Evolutionary conservation across 2,888 invertebrate genomes (phyloP), one percentile per base, ranked within the genome.

Genomic region (Nymphalis c-album): DNA sequence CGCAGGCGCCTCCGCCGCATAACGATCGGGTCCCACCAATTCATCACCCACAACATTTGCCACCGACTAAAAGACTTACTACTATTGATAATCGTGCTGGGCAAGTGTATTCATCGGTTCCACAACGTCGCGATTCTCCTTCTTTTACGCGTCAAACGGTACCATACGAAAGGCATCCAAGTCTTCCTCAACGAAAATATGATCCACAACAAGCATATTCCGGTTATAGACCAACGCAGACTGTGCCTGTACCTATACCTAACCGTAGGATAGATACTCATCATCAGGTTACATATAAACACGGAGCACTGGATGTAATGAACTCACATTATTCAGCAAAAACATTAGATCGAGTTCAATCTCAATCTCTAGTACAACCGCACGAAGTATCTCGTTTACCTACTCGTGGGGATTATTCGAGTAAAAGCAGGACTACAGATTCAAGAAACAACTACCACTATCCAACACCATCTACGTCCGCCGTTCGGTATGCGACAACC

Each of bases 1-100:
- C 81, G 50, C 88, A 88, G 71, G 87, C 86, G n/a, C 87, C 87
- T 18, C 89, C 89, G 48, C 90, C 85, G 46, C 89, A 86, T 64
- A 92, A 91, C 68, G 92, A 92, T 75, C 86, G 92, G 7, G 91
- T 91, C 66, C 92, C 92, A 64, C 92, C 92, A 26, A 91, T 92
- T 77, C 90, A 91, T 74, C 91, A 92, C 74, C 91, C 91, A 51
- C 87, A 85, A 71, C 71, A 81, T 48, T 76, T 78, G 13, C 79
- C 83, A 50, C 71, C 84, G n/a, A 70, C 80, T n/a, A 89, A 86
- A 71, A 83, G 87, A 60, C 78, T 84, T 18, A 68, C 80, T 40
- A 61, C 82, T 16, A 71, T 79, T 17, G 91, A 89, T 64, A 81
- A 80, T 67, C 84, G 89, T 18, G 75, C 86, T 13, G 69, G 84